Evolutionary conservation across 2,888 invertebrate species (phyloP), one percentile per base, ranked within the genome.

Genomic region (Microplitis manilae): DNA sequence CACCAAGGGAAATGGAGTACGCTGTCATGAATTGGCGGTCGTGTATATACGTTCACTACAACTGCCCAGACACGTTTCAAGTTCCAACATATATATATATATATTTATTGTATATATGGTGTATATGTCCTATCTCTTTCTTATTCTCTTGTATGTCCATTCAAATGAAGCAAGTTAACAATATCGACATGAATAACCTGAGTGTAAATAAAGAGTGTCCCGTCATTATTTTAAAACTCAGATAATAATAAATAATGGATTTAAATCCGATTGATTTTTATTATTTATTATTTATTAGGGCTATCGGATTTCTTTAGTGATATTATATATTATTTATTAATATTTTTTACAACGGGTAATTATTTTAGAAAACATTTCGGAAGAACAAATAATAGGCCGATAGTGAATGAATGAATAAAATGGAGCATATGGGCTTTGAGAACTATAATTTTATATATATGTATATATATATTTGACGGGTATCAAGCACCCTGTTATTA

Each of bases 1-100:
- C 39, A 62, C 13, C 41, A 65, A 71, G 20, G 74, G 62, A 74
- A 77, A 61, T 39, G 50, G 13, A 73, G 20, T 61, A 77, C 68
- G 20, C 20, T 65, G 30, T 38, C 39, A 68, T 38, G 30, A 38
- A 39, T 30, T 17, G 38, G 6, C 38, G 40, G 13, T 39, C 69
- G 20, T 30, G 40, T 41, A 61, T 60, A n/a, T 41, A 40, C 38
- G 20, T 13, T 75, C 62, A 38, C 59, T 8, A 38, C 73, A 64
- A 61, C 61, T 62, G 73, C 62, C 39, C 17, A 40, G 60, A 6
- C 71, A 59, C 38, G 39, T 72, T 65, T 65, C 38, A 72, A 39
- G 39, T 64, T 40, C 62, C 15, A 64, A 30, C 62, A 60, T 61
- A 60, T 9, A 71, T 38, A 73, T 67, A 59, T 60, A 50, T n/a